Percentiles rank a stretch among this genome's conserved stretches.
Conservation (phyloP, 2,888 invertebrate species). For the Mesopsocus fuscifrons region DNA sequence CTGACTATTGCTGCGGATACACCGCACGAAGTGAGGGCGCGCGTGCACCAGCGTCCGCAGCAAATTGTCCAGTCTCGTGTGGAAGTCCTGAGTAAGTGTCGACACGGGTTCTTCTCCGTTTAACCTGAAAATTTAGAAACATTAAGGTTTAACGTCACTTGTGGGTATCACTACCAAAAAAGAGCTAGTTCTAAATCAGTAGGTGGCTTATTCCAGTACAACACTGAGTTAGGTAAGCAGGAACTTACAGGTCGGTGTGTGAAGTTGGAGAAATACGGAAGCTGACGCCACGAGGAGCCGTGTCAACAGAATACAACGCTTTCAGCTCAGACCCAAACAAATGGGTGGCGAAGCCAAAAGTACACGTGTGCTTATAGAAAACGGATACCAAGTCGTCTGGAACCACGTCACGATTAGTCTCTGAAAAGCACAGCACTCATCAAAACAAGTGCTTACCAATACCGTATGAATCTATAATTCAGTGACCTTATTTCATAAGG, state of each 20-base stretch:
- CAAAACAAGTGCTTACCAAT: too few relatives aligned
- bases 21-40: constrained; percentile 84
- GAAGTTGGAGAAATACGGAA: constrained; percentile 83
- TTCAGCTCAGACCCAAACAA: constrained; percentile 87
- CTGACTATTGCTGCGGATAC: constrained; percentile 68
- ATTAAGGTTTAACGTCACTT: too few relatives aligned
- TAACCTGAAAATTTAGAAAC: constrained; percentile 31
- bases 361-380: constrained; percentile 81
- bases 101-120: constrained; percentile 73
- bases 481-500: too few relatives aligned
- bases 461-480: too few relatives aligned
- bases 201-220: too few relatives aligned
- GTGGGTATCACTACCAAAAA: too few relatives aligned
- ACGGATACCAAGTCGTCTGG: constrained; percentile 83
- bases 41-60: constrained; percentile 82
- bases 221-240: too few relatives aligned
- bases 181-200: too few relatives aligned
- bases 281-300: constrained; percentile 55
- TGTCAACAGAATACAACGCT: constrained; percentile 52
- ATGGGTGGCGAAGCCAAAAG: constrained; percentile 93
- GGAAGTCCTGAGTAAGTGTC: constrained; percentile 87
- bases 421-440: constrained; percentile 28
- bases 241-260: constrained; percentile 47
- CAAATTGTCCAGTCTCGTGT: constrained; percentile 80
- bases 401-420: constrained; percentile 80